Evolutionary conservation across 2,797 vertebrate genomes (phyloP).

Genomic region (Antennarius maculatus): DNA sequence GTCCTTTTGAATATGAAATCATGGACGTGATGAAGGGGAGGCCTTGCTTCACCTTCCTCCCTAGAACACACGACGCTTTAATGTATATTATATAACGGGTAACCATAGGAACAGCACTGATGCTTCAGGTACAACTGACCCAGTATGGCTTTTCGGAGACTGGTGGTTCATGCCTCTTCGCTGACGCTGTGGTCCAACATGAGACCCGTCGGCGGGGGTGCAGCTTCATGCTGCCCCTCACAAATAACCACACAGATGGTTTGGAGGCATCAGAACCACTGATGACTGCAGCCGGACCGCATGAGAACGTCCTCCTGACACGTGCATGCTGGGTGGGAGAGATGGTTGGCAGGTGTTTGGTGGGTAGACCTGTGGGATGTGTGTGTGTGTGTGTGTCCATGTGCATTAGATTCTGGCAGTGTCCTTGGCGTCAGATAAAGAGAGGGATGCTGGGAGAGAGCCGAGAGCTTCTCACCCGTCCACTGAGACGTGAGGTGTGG

Average conservation of each 20-base stretch:
- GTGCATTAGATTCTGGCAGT: slow-evolving; percentile 28
- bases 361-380: slow-evolving; percentile 1
- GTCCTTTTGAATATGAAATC: no score
- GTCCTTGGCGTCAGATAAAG: slow-evolving; percentile 59
- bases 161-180: neutral
- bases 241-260: slow-evolving; percentile 47
- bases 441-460: slow-evolving; percentile 19
- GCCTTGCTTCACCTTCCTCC: no score
- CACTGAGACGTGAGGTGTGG: neutral
- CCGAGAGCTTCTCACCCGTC: slow-evolving; percentile 21
- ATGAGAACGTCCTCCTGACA: slow-evolving; percentile 41
- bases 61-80: no score
- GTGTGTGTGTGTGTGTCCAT: slow-evolving; percentile 11
- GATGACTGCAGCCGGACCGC: slow-evolving; percentile 33
- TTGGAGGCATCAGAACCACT: slow-evolving; percentile 38
- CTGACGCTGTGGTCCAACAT: neutral
- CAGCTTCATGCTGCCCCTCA: slow-evolving; percentile 7
- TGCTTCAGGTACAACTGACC: slow-evolving; percentile 20
- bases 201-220: neutral
- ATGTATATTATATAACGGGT: slow-evolving; percentile 24
- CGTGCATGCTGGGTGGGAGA: slow-evolving; percentile 34
- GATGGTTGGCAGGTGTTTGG: slow-evolving; percentile 2
- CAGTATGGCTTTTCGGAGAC: neutral
- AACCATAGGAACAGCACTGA: slow-evolving; percentile 47
- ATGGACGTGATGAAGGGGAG: no score